Conservation (phyloP, 2,797 vertebrate genomes). For the Fistularia tabacaria region DNA sequence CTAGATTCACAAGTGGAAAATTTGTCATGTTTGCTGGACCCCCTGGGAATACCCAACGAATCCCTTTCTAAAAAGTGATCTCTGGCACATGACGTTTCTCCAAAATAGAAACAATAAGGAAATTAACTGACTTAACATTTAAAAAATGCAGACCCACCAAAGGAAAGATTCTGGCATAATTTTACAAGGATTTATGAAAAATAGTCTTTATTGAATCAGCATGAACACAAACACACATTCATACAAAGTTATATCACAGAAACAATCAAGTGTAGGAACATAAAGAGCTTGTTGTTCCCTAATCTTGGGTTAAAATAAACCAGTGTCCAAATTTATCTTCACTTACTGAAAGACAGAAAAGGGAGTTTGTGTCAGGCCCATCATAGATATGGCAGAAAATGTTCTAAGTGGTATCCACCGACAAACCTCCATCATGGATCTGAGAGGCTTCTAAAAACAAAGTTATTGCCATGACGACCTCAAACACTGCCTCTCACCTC, state of each 20-base stretch:
- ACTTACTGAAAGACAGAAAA: slow-evolving; percentile 29
- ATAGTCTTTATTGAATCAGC: slow-evolving; percentile 84
- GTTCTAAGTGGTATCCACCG: no score
- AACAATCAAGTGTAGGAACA: slow-evolving; percentile 15
- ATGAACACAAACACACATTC: slow-evolving; percentile 6
- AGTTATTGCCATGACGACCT: not conserved
- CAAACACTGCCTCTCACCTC: slow-evolving; percentile 18
- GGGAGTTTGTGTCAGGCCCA: no score
- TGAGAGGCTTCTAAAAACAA: no score
- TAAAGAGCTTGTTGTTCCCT: slow-evolving; percentile 1
- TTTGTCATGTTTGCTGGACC: no score
- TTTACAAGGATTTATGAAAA: slow-evolving; percentile 22
- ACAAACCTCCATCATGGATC: no score
- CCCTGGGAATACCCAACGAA: no score
- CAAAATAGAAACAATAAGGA: no score
- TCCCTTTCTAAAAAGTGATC: no score
- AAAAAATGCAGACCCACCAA: no score
- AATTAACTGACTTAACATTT: no score
- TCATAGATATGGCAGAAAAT: not conserved
- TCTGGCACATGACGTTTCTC: no score
- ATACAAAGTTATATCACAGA: slow-evolving; percentile 53
- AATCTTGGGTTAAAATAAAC: not conserved
- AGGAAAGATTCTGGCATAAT: not conserved
- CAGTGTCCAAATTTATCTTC: slow-evolving; percentile 3
- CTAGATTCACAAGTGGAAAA: no score